A percentile compares a stretch with the other conserved stretches of the same genome.
Evolutionary conservation across 2,113 vertebrate species (phyloP).

Genomic region (Campylomormyrus tamandua): DNA sequence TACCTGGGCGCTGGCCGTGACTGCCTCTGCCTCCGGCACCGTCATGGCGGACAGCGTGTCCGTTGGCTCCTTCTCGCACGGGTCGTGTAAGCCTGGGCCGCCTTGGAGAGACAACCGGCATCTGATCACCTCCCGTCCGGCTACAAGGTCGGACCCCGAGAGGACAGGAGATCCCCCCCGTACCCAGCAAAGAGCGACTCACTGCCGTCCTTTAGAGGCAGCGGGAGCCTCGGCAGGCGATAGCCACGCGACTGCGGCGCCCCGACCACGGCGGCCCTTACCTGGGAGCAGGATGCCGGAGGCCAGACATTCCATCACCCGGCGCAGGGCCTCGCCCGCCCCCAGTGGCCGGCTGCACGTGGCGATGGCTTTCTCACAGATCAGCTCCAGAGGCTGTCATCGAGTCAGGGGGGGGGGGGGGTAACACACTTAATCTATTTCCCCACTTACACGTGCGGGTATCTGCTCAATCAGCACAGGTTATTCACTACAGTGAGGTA

Average conservation of each 20-base stretch:
- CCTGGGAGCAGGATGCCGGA: constrained; percentile 95
- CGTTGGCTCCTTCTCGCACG: constrained; percentile 89
- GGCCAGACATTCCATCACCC: constrained; percentile 97
- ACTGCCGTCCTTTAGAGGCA: neutral
- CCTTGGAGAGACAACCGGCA: constrained; percentile 54
- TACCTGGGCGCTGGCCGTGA: constrained; percentile 94
- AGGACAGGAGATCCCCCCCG: neutral
- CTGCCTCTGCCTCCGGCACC: constrained; percentile 82
- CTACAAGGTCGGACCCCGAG: too few relatives aligned
- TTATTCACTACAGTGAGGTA: neutral
- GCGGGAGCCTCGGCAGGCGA: neutral
- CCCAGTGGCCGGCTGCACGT: constrained; percentile 96
- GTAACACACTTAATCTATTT: neutral
- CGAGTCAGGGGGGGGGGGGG: neutral
- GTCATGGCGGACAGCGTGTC: constrained; percentile 84
- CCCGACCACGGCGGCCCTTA: constrained; percentile 40
- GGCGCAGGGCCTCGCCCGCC: constrained; percentile 89
- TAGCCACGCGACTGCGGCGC: neutral
- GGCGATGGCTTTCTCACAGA: constrained; percentile 98
- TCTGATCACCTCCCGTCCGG: neutral
- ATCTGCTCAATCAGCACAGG: neutral
- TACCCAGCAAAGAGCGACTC: neutral
- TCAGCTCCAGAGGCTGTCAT: constrained; percentile 88
- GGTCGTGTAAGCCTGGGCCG: constrained; percentile 91
- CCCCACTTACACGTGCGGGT: neutral